Evolutionary conservation across 2,113 vertebrate species (phyloP), one percentile per base, ranked within the genome.

Genomic region (Nansenia antarctica): DNA sequence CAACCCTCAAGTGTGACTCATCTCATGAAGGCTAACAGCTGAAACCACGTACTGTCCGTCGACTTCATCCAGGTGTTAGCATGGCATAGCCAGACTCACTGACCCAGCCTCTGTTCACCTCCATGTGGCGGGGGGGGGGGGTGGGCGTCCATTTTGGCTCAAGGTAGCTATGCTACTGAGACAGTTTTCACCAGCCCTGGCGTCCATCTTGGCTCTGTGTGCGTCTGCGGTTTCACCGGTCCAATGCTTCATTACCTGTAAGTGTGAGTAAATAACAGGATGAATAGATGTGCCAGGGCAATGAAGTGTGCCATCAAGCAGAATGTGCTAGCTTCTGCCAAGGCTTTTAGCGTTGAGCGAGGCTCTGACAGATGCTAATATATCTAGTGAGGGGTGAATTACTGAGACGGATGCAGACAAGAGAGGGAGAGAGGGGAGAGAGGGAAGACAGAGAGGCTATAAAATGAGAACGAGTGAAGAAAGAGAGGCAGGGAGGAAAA

Each of bases 311-410:
- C 73, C 77, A 80, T 67, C 32, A 29, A 79, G 73, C 42, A 63
- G 34, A 67, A 69, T 64, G 61, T 62, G 37, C 26, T 3, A 34
- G 62, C 29, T 60, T 73, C 53, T 79, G 77, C 80, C 77, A 79
- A 80, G 75, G 55, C 82, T 77, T 67, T 70, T 42, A 62, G 72
- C 64, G 26, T 61, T 54, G 69, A 66, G 64, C 61, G 70, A 69
- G 62, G 39, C n/a, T 64, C 58, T 70, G 87, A 78, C 80, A 82
- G 79, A 82, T 76, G 70, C 62, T 84, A 84, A 86, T 86, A 74
- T 70, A 72, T 81, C 63, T 79, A 65, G 81, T 61, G 61, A 76
- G 69, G 70, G 73, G 58, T 79, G 81, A 85, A 80, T 85, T 83
- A 83, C 59, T 32, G 76, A 78, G 69, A 70, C 63, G 63, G 69